Conservation (phyloP, 2,888 invertebrate genomes). For the Mythimna albipuncta region DNA sequence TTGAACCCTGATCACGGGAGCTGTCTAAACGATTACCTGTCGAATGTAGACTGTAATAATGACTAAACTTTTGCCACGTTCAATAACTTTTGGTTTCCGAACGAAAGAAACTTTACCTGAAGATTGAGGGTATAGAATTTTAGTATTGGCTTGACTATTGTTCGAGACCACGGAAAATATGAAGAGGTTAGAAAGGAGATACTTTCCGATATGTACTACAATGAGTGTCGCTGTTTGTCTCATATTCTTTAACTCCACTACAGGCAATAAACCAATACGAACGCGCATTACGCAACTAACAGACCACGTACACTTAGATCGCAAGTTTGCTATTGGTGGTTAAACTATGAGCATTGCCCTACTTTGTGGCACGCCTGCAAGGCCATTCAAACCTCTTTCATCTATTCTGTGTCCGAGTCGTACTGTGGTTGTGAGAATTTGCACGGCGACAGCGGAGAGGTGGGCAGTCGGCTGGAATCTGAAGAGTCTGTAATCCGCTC, state of each 20-base stretch:
- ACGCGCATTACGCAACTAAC: too few relatives aligned
- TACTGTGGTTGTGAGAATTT: conserved; percentile 29
- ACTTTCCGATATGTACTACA: too few relatives aligned
- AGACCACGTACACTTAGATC: too few relatives aligned
- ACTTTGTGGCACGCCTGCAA: too few relatives aligned
- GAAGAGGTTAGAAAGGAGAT: too few relatives aligned
- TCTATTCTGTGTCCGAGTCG: conserved; percentile 7
- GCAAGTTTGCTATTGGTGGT: too few relatives aligned
- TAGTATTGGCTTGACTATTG: conserved; percentile 27
- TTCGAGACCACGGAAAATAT: too few relatives aligned
- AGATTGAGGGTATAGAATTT: conserved; percentile 25
- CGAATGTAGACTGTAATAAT: conserved; percentile 52
- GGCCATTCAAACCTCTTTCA: too few relatives aligned
- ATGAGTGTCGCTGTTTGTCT: too few relatives aligned
- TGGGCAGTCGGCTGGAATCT: conserved; percentile 34
- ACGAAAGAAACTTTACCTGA: conserved; percentile 36
- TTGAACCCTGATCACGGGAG: conserved; percentile 24
- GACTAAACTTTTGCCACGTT: conserved; percentile 45
- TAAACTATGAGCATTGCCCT: too few relatives aligned
- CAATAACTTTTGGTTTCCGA: conserved; percentile 34
- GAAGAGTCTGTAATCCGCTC: conserved; percentile 32
- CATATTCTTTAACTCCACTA: too few relatives aligned
- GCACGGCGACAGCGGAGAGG: conserved; percentile 12
- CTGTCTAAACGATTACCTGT: conserved; percentile 48
- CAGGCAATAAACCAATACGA: too few relatives aligned